Evolutionary conservation across 2,888 invertebrate genomes (phyloP).

Genomic region (Drosophila siamana): DNA sequence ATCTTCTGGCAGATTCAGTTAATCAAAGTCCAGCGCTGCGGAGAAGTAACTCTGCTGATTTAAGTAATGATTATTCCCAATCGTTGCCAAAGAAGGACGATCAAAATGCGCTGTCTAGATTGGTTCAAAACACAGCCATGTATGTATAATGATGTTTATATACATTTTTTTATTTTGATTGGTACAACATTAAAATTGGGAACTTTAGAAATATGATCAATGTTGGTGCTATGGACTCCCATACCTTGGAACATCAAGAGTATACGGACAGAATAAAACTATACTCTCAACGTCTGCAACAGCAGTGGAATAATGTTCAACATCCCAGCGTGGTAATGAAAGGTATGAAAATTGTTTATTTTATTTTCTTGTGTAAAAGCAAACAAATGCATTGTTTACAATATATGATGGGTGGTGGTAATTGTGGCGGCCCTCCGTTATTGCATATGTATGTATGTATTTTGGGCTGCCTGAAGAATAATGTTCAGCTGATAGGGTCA

Average conservation of each 20-base stretch:
- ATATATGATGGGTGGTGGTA: background rate
- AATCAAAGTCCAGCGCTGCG: conserved; percentile 90
- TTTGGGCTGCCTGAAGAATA: background rate
- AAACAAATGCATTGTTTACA: background rate
- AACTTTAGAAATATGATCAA: conserved; percentile 94
- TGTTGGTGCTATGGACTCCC: conserved; percentile 95
- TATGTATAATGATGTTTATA: conserved; percentile 86
- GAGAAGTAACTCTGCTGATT: conserved; percentile 90
- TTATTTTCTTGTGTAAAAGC: no score
- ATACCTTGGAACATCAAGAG: conserved; percentile 95
- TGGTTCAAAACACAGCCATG: conserved; percentile 96
- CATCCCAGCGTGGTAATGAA: conserved; percentile 78
- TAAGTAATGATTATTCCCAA: conserved; percentile 88
- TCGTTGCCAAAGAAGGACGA: conserved; percentile 93
- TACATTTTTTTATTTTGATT: background rate
- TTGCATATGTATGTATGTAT: background rate
- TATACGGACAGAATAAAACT: conserved; percentile 92
- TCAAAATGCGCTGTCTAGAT: conserved; percentile 94
- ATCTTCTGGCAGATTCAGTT: conserved; percentile 91
- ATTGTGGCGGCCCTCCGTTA: background rate
- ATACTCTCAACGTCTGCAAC: conserved; percentile 88
- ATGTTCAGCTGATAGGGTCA: background rate
- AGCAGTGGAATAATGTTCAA: conserved; percentile 86
- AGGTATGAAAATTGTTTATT: conserved; percentile 59
- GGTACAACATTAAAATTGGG: background rate